Base-by-base conservation (phyloP, 2,797 vertebrate genomes). In the Australoheros facetus region DNA sequence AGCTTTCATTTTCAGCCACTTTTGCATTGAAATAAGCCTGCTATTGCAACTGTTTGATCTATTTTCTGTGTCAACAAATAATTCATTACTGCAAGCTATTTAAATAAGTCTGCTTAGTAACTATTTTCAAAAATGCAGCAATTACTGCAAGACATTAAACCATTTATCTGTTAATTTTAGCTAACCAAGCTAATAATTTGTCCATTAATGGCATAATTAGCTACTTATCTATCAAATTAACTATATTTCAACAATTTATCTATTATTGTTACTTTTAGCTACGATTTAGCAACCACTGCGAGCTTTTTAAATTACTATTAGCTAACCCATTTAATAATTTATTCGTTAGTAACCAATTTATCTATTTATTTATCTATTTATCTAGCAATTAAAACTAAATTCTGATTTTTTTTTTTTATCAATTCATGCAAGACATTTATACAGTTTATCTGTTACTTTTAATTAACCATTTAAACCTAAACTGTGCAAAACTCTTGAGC, bases 81-180 rank as follows among this genome's bases (percentile, higher is more conserved):
- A 6, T 12, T 48, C 16, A 48, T 17, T 48, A 51, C 42, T 28
- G 7, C 1, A 3, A 4, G 3, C 28, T 51, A n/a, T 30, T 69
- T 66, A 48, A 66, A 69, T 51, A 51, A 19, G 19, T 51, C 42
- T 48, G 16, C 16, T 69, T 30, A 69, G 12, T 51, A 69, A 51
- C 1, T n/a, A 30, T 69, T 69, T 51, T 51, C 16, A 66, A 66
- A 66, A 51, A 51, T 51, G 7, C 26, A 51, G 16, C 42, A 69
- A n/a, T 30, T 66, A 30, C 26, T 30, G 5, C 16, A 51, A 51
- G 23, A 1, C 0, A 30, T 4, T 10, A 69, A 69, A 69, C 26
- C 28, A 69, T 51, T 45, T 45, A 69, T 69, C 16, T 28, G 2
- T 51, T 30, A 1, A 1, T 69, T 66, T 69, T 51, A 30, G 42